These are phyloP conservation scores for Synodontis membranacea DNA, from an alignment of 2,113 vertebrate species.

Conservation along the genomic window DNA sequence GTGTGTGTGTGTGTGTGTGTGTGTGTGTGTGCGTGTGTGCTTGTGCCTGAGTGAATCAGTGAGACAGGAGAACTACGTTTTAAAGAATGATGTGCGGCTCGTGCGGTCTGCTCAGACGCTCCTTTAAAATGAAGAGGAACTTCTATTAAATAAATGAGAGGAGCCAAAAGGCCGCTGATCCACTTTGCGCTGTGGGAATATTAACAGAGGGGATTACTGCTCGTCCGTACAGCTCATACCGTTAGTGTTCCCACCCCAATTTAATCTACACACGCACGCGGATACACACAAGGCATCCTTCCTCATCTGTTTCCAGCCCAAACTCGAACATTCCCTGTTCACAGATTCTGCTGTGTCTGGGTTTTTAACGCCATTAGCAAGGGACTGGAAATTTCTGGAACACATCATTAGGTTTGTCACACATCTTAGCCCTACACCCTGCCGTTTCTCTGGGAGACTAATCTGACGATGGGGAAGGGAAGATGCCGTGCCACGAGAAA, in stretches of 20 bases:
- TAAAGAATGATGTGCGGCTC: background rate
- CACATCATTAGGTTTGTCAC: constrained; percentile 48
- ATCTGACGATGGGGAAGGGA: constrained; percentile 22
- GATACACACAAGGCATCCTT: constrained; percentile 13
- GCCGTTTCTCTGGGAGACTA: constrained; percentile 8
- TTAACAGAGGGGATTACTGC: constrained; percentile 67
- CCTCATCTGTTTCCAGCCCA: constrained; percentile 17
- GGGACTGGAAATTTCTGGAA: constrained; percentile 44
- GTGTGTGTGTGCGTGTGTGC: constrained; percentile 1
- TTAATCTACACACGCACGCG: constrained; percentile 9
- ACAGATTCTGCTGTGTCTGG: constrained; percentile 27
- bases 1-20: background rate
- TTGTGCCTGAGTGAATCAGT: background rate
- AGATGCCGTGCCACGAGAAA: constrained; percentile 4
- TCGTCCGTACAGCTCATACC: constrained; percentile 32
- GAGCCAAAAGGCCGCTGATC: constrained; percentile 66
- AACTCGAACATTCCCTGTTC: constrained; percentile 4
- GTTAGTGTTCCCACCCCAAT: constrained; percentile 46
- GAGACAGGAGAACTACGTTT: background rate
- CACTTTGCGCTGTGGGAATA: constrained; percentile 65
- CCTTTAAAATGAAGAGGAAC: constrained; percentile 74
- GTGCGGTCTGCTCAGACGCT: constrained; percentile 54
- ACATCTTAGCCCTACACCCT: constrained; percentile 15
- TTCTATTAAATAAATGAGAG: constrained; percentile 68
- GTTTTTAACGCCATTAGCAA: constrained; percentile 5